Evolutionary conservation across 1,140 invertebrate species (phyloP).

Genomic region (Hestina assimilis): DNA sequence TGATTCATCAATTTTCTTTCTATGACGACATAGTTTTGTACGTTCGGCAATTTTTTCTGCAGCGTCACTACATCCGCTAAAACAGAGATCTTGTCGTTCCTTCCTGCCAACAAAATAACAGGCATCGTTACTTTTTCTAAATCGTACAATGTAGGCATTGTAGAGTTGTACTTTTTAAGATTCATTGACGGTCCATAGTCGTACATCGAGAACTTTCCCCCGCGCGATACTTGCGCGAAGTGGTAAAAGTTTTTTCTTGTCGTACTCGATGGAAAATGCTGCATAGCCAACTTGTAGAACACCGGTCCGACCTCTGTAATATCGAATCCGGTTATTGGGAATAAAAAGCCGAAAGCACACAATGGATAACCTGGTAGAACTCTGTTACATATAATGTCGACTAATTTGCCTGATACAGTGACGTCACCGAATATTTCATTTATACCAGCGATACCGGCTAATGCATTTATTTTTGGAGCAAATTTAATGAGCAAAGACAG

Average conservation of each 20-base stretch:
- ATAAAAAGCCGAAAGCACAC: constrained; percentile 9
- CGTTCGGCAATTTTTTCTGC: constrained; percentile 64
- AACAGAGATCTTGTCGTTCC: constrained; percentile 80
- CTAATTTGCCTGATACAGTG: neutral
- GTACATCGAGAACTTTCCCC: constrained; percentile 56
- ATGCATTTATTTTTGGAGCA: constrained; percentile 5
- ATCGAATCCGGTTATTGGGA: constrained; percentile 26
- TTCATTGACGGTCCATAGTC: constrained; percentile 78
- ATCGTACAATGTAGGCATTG: constrained; percentile 77
- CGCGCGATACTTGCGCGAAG: constrained; percentile 75
- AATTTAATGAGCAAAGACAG: neutral
- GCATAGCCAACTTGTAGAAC: constrained; percentile 6
- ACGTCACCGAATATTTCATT: neutral
- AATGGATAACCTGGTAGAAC: constrained; percentile 15
- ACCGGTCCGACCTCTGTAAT: constrained; percentile 21
- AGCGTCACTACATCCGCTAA: constrained; percentile 77
- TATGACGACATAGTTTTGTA: constrained; percentile 32
- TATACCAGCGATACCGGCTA: neutral
- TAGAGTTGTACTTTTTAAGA: constrained; percentile 65
- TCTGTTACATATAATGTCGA: neutral
- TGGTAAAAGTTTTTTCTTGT: constrained; percentile 84
- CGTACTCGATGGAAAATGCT: constrained; percentile 24
- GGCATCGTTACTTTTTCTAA: constrained; percentile 76
- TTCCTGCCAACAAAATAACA: constrained; percentile 77
- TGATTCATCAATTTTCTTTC: constrained; percentile 33